A percentile compares a stretch with the other conserved stretches of the same genome.
Evolutionary conservation across 2,797 vertebrate species (phyloP).

Genomic region (Microctenopoma steveboyesi): DNA sequence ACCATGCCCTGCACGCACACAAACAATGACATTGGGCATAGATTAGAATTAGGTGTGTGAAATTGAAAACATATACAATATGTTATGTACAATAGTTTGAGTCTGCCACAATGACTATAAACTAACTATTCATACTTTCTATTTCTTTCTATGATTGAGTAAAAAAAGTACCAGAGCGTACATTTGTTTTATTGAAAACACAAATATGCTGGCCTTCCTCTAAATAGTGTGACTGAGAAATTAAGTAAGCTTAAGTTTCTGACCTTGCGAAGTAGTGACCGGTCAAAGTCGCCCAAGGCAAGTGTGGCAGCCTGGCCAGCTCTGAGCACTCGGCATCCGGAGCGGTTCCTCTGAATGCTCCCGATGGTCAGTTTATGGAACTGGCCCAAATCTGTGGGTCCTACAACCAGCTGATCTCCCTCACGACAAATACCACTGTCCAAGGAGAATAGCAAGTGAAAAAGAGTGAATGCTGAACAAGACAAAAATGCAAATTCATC

Average conservation of each 20-base stretch:
- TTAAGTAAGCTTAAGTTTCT: slow-evolving; percentile 7
- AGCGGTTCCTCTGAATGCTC: slow-evolving; percentile 98
- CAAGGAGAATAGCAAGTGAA: slow-evolving; percentile 8
- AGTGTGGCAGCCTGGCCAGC: slow-evolving; percentile 97
- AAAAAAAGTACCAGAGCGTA: not conserved
- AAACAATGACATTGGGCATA: not conserved
- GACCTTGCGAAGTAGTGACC: slow-evolving; percentile 95
- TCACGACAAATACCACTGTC: slow-evolving; percentile 96
- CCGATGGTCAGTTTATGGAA: slow-evolving; percentile 92
- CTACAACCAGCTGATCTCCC: slow-evolving; percentile 94
- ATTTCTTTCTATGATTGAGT: not conserved
- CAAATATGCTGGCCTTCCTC: not conserved
- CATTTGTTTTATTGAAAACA: not conserved
- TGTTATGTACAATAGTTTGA: too few relatives aligned
- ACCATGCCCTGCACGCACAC: slow-evolving; percentile 91
- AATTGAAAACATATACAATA: too few relatives aligned
- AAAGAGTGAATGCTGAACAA: not conserved
- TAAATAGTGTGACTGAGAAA: not conserved
- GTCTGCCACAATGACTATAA: not conserved
- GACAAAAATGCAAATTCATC: not conserved
- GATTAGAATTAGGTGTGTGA: not conserved
- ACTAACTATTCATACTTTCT: not conserved
- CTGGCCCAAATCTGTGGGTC: slow-evolving; percentile 91
- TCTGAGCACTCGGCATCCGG: slow-evolving; percentile 92
- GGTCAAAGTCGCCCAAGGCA: slow-evolving; percentile 92